Evolutionary conservation across 2,113 vertebrate genomes (phyloP).

Genomic region (Candoia aspera): DNA sequence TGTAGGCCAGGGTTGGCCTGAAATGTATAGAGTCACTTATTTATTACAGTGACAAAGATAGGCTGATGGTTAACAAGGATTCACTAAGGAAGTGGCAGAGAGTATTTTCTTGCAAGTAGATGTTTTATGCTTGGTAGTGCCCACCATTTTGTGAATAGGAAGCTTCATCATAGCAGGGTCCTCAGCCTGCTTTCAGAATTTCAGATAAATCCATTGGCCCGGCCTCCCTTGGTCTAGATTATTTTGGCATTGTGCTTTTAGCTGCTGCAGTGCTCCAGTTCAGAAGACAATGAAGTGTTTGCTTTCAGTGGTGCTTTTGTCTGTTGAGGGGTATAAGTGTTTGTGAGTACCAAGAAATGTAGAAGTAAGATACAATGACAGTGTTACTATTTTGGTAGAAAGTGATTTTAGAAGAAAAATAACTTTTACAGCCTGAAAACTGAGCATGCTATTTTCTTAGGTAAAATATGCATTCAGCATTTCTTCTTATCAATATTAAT

Average conservation of each 20-base stretch:
- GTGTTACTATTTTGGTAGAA: slow-evolving; percentile 34
- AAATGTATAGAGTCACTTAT: not conserved
- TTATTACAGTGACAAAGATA: not conserved
- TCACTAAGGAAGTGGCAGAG: not conserved
- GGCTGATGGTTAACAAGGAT: not conserved
- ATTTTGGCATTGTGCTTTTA: not conserved
- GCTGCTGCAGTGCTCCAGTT: not conserved
- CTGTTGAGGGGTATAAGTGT: not conserved
- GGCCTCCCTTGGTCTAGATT: not conserved
- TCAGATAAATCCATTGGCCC: not conserved
- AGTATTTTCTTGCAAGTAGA: not conserved
- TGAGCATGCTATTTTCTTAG: slow-evolving; percentile 8
- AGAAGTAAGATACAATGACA: slow-evolving; percentile 24
- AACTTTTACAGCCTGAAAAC: not conserved
- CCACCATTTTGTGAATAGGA: not conserved
- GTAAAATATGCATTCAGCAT: slow-evolving; percentile 1
- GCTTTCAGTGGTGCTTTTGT: not conserved
- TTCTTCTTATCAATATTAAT: slow-evolving; percentile 42
- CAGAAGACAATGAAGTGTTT: not conserved
- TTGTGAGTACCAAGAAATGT: not conserved
- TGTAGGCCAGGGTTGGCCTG: not conserved
- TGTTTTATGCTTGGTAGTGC: not conserved
- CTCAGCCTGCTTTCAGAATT: not conserved
- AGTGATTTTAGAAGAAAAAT: not conserved
- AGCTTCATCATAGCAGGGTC: not conserved